Base-by-base conservation (phyloP, 2,797 vertebrate species). In the Garrulus glandarius region DNA sequence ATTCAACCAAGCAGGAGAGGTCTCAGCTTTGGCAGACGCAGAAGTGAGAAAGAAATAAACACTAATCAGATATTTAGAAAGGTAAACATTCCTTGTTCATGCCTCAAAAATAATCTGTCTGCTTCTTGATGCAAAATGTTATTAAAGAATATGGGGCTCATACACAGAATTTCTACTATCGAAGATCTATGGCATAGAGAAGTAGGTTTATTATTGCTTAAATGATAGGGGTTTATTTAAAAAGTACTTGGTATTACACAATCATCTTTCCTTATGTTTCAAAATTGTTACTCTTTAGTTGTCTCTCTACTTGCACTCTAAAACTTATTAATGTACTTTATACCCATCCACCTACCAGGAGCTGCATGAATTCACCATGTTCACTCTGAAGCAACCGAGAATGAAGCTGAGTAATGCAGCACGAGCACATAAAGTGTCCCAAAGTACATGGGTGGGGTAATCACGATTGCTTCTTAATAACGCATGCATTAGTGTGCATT, bases 41-140 rank as follows among this genome's bases (percentile, higher is more conserved):
- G 26, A 11, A 68, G 10, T n/a, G n/a, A 30, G 49, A 43, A 82
- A 81, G 65, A 77, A 92, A 89, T 32, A 61, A 87, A 75, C 59
- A 47, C 21, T 80, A 89, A 93, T 77, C 71, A 77, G 80, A 50
- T 15, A 57, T 77, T 81, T 71, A 57, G 53, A 84, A 85, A 80
- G 50, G 43, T 71, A 74, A 95, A 85, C 8, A 14, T 9, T 79
- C 15, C 47, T 84, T 84, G 14, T 74, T 76, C 78, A 8, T 87
- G 41, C 21, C 78, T 83, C 32, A 53, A 20, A 93, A 93, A 57
- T 24, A 79, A 78, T 49, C 53, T 29, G 81, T 29, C 44, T 80
- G 39, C 46, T 92, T 15, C 24, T 60, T 63, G 52, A 39, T 63
- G 41, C 34, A 74, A 80, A 44, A 65, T 10, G 10, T 59, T 88